Conservation (phyloP, 2,888 invertebrate genomes). For the Xylocampa areola region DNA sequence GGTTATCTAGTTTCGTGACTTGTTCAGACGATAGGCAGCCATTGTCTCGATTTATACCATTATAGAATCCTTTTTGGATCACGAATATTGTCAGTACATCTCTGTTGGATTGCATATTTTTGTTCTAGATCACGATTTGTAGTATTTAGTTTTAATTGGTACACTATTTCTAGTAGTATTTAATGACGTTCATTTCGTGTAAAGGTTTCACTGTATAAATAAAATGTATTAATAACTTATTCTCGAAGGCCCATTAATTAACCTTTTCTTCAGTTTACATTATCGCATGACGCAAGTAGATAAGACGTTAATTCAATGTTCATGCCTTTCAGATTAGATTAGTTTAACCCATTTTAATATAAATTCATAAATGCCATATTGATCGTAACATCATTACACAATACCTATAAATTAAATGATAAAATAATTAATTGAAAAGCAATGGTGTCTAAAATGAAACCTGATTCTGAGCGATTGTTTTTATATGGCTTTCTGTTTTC, state of each 20-base stretch:
- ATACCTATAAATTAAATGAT: background rate
- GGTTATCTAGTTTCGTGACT: conserved; percentile 72
- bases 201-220: background rate
- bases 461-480: conserved; percentile 33
- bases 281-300: conserved; percentile 14
- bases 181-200: conserved; percentile 1
- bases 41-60: conserved; percentile 50
- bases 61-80: conserved; percentile 45
- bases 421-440: conserved; percentile 10
- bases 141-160: conserved; percentile 23
- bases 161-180: conserved; percentile 4
- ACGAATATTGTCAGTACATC: conserved; percentile 47
- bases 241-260: conserved; percentile 1
- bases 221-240: conserved; percentile 4
- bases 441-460: conserved; percentile 36
- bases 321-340: conserved; percentile 14
- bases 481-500: conserved; percentile 50
- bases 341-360: background rate
- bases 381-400: background rate
- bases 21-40: conserved; percentile 43
- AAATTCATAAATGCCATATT: conserved; percentile 4
- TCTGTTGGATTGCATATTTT: conserved; percentile 27
- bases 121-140: conserved; percentile 35
- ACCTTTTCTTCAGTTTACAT: conserved; percentile 10
- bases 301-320: conserved; percentile 9